These are phyloP conservation scores for Peromyscus aztecus DNA, from an alignment of 2,797 vertebrate genomes.

Conservation along the genomic window DNA sequence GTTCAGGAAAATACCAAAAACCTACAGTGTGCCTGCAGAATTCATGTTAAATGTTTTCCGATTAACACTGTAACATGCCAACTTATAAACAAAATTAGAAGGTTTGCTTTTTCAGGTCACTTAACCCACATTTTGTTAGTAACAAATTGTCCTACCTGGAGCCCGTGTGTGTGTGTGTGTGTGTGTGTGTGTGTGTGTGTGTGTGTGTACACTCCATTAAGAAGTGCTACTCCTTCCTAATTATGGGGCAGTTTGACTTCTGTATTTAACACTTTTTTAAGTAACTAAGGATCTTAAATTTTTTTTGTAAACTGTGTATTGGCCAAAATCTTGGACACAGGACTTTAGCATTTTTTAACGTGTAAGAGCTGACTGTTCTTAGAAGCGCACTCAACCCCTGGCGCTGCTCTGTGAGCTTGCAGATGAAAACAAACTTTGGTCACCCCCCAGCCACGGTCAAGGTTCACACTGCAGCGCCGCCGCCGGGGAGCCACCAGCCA, in stretches of 20 bases:
- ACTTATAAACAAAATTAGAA: not conserved
- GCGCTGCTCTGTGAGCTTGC: not conserved
- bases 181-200: not conserved
- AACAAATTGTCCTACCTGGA: not conserved
- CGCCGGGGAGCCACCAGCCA: not conserved
- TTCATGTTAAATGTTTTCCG: not conserved
- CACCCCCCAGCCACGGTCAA: conserved; percentile 65
- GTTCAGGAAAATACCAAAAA: conserved; percentile 21
- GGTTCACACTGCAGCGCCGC: conserved; percentile 54
- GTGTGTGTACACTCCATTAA: not conserved
- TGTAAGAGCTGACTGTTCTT: no score
- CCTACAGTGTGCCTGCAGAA: not conserved
- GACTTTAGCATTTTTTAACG: not conserved
- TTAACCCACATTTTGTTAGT: not conserved
- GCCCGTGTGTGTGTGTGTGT: not conserved
- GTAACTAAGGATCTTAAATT: not conserved
- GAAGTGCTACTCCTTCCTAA: not conserved
- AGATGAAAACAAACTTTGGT: conserved; percentile 65
- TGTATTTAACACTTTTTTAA: conserved; percentile 16
- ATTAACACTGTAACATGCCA: not conserved
- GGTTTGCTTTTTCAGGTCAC: conserved; percentile 15
- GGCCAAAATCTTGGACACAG: not conserved
- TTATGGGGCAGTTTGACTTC: not conserved
- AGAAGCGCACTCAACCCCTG: not conserved
- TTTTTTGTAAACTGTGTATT: not conserved